Evolutionary conservation across 2,113 vertebrate genomes (phyloP).

Genomic region (Casuarius casuarius): DNA sequence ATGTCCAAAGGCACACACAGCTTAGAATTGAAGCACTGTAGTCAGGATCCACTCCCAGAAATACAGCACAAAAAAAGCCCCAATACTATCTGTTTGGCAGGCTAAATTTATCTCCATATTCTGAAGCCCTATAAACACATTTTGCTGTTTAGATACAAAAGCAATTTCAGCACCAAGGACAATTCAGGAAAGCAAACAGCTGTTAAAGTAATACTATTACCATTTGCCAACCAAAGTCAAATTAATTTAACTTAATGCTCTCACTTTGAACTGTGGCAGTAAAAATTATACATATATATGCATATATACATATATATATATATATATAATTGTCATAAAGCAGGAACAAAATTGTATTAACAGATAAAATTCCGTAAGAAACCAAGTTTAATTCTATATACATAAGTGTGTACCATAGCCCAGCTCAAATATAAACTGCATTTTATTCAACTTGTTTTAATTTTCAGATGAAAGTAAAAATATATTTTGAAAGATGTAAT

Average conservation of each 20-base stretch:
- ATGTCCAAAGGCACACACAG: constrained; percentile 67
- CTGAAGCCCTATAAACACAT: constrained; percentile 63
- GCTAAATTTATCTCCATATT: constrained; percentile 84
- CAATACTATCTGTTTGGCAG: constrained; percentile 72
- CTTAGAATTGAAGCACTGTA: constrained; percentile 49
- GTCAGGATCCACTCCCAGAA: constrained; percentile 71
- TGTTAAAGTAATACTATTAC: constrained; percentile 5
- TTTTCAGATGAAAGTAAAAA: constrained; percentile 42
- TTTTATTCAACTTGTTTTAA: constrained; percentile 59
- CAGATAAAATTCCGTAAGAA: constrained; percentile 42
- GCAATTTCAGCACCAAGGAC: constrained; percentile 83
- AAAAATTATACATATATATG: not conserved
- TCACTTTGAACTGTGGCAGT: constrained; percentile 10
- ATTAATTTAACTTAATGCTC: constrained; percentile 63
- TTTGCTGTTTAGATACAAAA: constrained; percentile 71
- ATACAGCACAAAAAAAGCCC: constrained; percentile 55
- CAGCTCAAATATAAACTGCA: not conserved
- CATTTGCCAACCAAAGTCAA: constrained; percentile 39
- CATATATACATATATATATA: not conserved
- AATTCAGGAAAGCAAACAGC: constrained; percentile 80
- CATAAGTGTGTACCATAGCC: not conserved
- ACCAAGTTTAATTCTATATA: not conserved
- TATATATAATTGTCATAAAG: constrained; percentile 30
- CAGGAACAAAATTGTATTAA: not conserved
- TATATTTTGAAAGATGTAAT: constrained; percentile 38